Evolutionary conservation across 2,113 vertebrate genomes (phyloP).

Genomic region (Myotis lucifugus): DNA sequence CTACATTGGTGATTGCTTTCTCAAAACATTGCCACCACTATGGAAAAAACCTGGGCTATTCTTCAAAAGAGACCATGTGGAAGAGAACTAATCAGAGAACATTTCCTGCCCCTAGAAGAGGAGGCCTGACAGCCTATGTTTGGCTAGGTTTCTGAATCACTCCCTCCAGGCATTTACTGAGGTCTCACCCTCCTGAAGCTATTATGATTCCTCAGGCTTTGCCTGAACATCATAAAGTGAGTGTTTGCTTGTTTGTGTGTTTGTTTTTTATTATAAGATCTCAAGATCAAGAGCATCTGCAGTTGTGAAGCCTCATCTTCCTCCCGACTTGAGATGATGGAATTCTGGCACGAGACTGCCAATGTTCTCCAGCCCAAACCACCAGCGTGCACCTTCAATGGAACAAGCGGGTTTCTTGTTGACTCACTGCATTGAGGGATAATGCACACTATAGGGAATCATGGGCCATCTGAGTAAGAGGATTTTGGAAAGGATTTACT

Average conservation of each 20-base stretch:
- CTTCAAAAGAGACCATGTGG: background rate
- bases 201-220: background rate
- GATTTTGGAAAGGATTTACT: background rate
- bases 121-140: background rate
- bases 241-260: background rate
- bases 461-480: background rate
- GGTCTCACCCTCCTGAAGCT: background rate
- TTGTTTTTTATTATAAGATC: background rate
- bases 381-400: background rate
- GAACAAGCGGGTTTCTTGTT: background rate
- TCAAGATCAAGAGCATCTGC: background rate
- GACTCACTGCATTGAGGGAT: background rate
- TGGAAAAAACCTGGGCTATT: background rate
- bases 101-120: background rate
- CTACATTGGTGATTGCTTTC: background rate
- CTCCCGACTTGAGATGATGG: background rate
- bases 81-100: background rate
- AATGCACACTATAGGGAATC: background rate
- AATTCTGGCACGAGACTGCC: background rate
- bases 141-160: background rate
- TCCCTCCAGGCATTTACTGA: background rate
- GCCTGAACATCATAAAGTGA: background rate
- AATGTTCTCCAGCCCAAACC: background rate
- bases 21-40: background rate
- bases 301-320: background rate